Conservation (phyloP, 30 jellyfish, hydroid and myxozoan species). For the Pelagia noctiluca region DNA sequence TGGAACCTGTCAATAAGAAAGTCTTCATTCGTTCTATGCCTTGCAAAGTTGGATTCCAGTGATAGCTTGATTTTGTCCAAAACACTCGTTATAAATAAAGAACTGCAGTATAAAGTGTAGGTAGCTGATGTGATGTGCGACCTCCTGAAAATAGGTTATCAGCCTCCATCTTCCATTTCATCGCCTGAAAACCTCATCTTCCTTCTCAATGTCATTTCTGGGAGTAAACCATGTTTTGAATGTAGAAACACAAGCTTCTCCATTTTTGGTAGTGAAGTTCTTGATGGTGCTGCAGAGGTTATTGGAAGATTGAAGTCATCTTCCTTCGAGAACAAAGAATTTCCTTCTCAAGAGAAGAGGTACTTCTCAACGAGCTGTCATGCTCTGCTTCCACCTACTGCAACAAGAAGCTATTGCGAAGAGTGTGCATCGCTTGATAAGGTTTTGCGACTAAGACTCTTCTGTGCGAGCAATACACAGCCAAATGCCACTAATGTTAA, state of each 20-base stretch:
- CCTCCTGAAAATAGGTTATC: slow-evolving; percentile 2
- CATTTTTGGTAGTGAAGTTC: background rate
- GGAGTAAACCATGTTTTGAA: background rate
- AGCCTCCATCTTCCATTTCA: slow-evolving; percentile 1
- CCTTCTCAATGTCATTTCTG: slow-evolving; percentile 5
- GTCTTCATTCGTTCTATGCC: slow-evolving; percentile 1
- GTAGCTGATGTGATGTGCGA: background rate
- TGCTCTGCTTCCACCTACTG: background rate
- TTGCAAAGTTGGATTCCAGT: slow-evolving; percentile 5
- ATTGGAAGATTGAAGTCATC: background rate
- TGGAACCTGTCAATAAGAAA: background rate
- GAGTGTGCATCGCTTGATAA: background rate
- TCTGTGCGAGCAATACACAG: background rate
- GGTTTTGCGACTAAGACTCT: background rate
- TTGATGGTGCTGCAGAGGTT: background rate
- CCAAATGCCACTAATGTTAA: background rate
- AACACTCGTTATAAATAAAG: background rate
- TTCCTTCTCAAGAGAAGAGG: background rate
- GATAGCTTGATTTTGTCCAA: background rate
- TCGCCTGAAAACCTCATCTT: slow-evolving; percentile 6
- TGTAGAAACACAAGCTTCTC: background rate
- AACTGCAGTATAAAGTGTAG: background rate
- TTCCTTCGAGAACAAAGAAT: background rate
- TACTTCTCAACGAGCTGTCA: background rate
- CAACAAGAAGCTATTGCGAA: background rate